Base-by-base conservation (phyloP, 2,113 vertebrate genomes). In the Gadus macrocephalus region DNA sequence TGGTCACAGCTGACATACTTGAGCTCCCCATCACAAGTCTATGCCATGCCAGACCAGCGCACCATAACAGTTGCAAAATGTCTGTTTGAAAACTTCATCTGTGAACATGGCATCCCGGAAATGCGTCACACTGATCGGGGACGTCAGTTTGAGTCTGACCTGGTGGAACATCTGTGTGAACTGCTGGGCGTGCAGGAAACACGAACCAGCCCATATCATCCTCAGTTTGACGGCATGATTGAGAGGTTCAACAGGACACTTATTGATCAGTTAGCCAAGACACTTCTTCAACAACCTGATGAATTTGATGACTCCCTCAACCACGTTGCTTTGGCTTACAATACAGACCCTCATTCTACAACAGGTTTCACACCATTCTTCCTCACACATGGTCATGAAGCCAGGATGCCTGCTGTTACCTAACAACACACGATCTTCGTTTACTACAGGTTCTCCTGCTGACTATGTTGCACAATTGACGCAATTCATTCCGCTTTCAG, bases 71-170 rank as follows among this genome's bases (percentile, higher is more conserved):
- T 59, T 6, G 16, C 16, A 8, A 53, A 59, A 17, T n/a, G 58
- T 59, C 3, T 78, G 2, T 79, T 79, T 62, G 69, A 80, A 5
- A 58, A 73, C 17, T 68, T 42, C 17, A 77, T 78, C 49, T 14
- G 63, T 20, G 42, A 75, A 15, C 75, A 82, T 64, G 69, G 71
- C 60, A 65, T 73, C 20, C 70, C 55, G 1, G 73, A 73, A 59
- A 64, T 7, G 0, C 14, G 78, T 7, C 74, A 74, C 62, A 69
- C 77, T 2, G 68, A 74, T 42, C 71, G 74, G 42, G 68, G 70
- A 2, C 1, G 25, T 3, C 73, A 76, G n/a, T 82, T 82, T 69
- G 62, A 82, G 25, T 74, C 71, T 15, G 70, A 76, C 42, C 12
- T 72, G 0, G 42, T 69, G 2, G 55, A 63, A 42, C 53, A 68